Evolutionary conservation across 2,888 invertebrate genomes (phyloP).

Genomic region (Oscheius sp.): DNA sequence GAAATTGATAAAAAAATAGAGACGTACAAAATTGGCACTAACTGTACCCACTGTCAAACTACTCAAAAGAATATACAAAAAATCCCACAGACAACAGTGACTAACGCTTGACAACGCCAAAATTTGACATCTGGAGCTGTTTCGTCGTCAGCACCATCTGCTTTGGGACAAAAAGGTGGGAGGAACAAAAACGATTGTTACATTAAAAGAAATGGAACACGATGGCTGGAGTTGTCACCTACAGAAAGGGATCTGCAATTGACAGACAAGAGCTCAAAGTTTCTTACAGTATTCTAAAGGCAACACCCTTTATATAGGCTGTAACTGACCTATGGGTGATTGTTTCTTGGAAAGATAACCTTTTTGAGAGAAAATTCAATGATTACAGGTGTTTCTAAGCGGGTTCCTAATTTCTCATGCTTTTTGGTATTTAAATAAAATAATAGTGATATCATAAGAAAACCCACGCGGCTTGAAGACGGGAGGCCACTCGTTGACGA

Average conservation of each 20-base stretch:
- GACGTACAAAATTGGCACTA: too few species aligned
- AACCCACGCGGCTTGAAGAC: conserved; percentile 23
- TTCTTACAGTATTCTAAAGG: too few species aligned
- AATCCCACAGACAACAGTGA: conserved; percentile 17
- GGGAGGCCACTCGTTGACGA: conserved; percentile 11
- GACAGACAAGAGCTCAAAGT: not conserved
- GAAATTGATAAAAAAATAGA: too few species aligned
- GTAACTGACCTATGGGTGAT: too few species aligned
- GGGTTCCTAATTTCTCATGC: too few species aligned
- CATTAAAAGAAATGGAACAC: not conserved
- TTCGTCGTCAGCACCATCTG: not conserved
- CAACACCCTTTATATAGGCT: too few species aligned
- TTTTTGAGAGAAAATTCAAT: too few species aligned
- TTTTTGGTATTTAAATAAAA: not conserved
- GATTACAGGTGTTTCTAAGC: too few species aligned
- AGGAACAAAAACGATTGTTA: not conserved
- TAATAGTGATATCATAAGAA: too few species aligned
- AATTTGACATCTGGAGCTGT: conserved; percentile 19
- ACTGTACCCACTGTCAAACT: too few species aligned
- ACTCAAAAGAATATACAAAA: not conserved
- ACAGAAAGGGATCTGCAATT: not conserved
- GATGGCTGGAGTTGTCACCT: not conserved
- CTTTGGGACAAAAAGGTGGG: too few species aligned
- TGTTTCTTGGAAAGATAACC: too few species aligned
- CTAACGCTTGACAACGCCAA: conserved; percentile 23